Conservation (phyloP, 2,797 vertebrate genomes). For the Leuciscus waleckii region DNA sequence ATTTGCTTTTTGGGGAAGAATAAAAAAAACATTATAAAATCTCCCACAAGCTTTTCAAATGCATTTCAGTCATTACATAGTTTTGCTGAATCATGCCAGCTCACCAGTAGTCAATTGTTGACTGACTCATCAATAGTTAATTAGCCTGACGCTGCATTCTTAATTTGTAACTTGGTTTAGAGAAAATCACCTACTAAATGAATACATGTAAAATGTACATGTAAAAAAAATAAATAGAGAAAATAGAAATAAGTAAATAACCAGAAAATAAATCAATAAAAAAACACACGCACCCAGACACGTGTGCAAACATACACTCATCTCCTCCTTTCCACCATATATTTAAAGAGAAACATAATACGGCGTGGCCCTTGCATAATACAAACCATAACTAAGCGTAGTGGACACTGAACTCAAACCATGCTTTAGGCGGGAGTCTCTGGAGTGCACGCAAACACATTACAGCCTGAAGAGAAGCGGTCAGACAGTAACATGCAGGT, state of each 20-base stretch:
- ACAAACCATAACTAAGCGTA: constrained; percentile 55
- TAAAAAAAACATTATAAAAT: neutral
- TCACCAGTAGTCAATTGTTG: neutral
- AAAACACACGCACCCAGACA: neutral
- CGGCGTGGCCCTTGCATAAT: constrained; percentile 16
- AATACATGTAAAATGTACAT: neutral
- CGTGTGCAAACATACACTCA: constrained; percentile 17
- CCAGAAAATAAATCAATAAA: neutral
- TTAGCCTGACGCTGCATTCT: neutral
- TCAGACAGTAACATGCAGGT: constrained; percentile 68
- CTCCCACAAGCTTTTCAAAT: neutral
- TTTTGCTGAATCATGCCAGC: constrained; percentile 14
- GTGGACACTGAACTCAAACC: constrained; percentile 58
- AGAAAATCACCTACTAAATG: neutral
- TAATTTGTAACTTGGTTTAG: neutral
- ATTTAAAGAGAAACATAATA: constrained; percentile 17
- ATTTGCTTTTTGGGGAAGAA: neutral
- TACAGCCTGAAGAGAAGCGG: constrained; percentile 39
- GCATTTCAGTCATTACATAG: neutral
- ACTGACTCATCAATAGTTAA: neutral
- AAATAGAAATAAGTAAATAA: neutral
- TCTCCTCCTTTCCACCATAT: neutral
- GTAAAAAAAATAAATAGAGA: too few species aligned
- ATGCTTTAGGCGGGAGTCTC: constrained; percentile 44
- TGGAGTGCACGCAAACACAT: constrained; percentile 16